Base-by-base conservation (phyloP, 2,113 vertebrate genomes). In the Burhinus oedicnemus region DNA sequence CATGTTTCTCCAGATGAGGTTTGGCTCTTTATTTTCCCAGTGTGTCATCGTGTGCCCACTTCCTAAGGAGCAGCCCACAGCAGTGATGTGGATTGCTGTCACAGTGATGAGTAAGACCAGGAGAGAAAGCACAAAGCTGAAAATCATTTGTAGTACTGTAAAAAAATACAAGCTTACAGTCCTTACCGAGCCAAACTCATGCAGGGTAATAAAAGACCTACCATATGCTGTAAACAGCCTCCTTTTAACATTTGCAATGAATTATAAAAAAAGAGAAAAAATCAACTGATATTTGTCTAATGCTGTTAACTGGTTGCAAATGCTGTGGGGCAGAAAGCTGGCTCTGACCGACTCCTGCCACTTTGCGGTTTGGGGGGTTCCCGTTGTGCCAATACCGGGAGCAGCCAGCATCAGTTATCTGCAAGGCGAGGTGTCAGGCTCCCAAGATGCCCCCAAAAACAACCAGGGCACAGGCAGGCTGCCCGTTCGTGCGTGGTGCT, bases 1-100 rank as follows among this genome's bases (percentile, higher is more conserved):
- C 36, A 2, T 5, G 10, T 57, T 7, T 75, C 27, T 92, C 72
- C 79, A 55, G 76, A 70, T 21, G 77, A 87, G 26, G 38, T 58
- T 77, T 89, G 72, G 13, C 18, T 83, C 51, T 68, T 75, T 77
- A 8, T 81, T 97, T 81, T 81, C 45, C 51, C 30, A 38, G 51
- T 64, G 75, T 96, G 91, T 95, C 78, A 87, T 87, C 13, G 0
- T 65, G 65, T 65, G 87, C 91, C 93, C 78, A 90, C 93, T 94
- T 93, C 90, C 85, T 80, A 90, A 80, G 77, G 69, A 29, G 75
- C 92, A 88, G 16, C 91, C 93, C 84, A 88, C 90, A 77, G 85
- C 78, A n/a, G 78, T 70, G 93, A 77, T 93, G 81, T 51, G 61
- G 40, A 87, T 82, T 78, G 75, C 74, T 93, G 87, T 95, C 82